These are phyloP conservation scores for Malacoraja senta DNA, from an alignment of 2,797 vertebrate species.

Conservation along the genomic window DNA sequence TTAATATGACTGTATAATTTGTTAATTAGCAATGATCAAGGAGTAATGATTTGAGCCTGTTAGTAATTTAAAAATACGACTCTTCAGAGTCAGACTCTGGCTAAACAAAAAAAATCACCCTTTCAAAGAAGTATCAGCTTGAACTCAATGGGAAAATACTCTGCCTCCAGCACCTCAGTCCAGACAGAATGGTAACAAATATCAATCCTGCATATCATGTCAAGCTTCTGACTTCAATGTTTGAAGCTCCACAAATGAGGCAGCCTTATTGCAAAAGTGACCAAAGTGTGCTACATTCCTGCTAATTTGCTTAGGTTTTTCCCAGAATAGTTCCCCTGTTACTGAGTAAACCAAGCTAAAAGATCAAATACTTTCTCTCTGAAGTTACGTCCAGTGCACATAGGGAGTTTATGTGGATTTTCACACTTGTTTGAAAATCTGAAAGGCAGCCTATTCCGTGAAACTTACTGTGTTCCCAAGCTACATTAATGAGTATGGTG, in stretches of 20 bases:
- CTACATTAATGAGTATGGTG: background rate
- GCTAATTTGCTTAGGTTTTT: background rate
- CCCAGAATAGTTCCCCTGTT: background rate
- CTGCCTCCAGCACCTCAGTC: background rate
- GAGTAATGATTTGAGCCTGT: conserved; percentile 3
- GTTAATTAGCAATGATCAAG: background rate
- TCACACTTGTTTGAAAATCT: background rate
- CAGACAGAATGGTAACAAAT: background rate
- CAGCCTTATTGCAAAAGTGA: background rate
- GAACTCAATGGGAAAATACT: background rate
- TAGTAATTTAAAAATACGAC: background rate
- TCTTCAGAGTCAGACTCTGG: background rate
- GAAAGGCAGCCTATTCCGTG: background rate
- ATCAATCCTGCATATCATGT: background rate
- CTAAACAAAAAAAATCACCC: background rate
- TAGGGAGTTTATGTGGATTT: background rate
- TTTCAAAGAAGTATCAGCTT: background rate
- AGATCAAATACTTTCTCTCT: background rate
- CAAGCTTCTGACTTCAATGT: background rate
- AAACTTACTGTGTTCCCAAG: background rate
- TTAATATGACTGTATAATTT: background rate
- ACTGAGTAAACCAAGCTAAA: background rate
- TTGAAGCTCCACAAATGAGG: background rate
- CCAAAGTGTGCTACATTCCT: background rate
- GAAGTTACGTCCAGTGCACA: background rate